Evolutionary conservation across 2,888 invertebrate genomes (phyloP), one percentile per base, ranked within the genome.

Genomic region (Caenorhabditis wallacei): DNA sequence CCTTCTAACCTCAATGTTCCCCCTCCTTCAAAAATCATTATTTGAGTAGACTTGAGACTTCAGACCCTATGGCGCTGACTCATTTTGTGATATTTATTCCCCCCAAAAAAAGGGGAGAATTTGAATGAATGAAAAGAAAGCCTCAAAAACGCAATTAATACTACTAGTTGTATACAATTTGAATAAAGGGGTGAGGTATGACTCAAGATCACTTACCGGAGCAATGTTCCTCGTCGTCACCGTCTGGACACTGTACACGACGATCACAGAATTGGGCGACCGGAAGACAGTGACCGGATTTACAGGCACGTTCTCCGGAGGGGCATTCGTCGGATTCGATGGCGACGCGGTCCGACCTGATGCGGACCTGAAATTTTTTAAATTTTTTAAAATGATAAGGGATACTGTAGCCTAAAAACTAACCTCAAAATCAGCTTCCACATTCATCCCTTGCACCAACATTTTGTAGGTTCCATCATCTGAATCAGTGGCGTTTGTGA

Each of bases 281-380:
- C 1, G 89, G 86, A 10, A 89, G 68, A 72, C 89, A 89, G 43
- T 89, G 89, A 24, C 89, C 89, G 20, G 88, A 88, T 69, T 84
- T 84, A 79, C 89, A 89, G 10, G 89, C 84, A 24, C 82, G 68
- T 64, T 89, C 87, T n/a, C 87, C 88, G 7, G 69, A 54, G 1
- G 89, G 89, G 78, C 89, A 89, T 10, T 83, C 87, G 22, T 78
- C 80, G 1, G 88, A 83, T 22, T 85, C 70, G 10, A 43, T 53
- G 16, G 84, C 82, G 3, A 88, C 57, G 13, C 57, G 57, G 54
- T 88, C 88, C 10, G 82, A 56, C 0, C 86, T 86, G 11, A 88
- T 66, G 13, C 81, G 78, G 48, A 88, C 85, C 87, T 87, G 70
- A n/a, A n/a, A n/a, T n/a, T n/a, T n/a, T n/a, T n/a, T n/a, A n/a